Evolutionary conservation across 1,140 invertebrate species (phyloP), one percentile per base, ranked within the genome.

Genomic region (Drosophila ananassae): DNA sequence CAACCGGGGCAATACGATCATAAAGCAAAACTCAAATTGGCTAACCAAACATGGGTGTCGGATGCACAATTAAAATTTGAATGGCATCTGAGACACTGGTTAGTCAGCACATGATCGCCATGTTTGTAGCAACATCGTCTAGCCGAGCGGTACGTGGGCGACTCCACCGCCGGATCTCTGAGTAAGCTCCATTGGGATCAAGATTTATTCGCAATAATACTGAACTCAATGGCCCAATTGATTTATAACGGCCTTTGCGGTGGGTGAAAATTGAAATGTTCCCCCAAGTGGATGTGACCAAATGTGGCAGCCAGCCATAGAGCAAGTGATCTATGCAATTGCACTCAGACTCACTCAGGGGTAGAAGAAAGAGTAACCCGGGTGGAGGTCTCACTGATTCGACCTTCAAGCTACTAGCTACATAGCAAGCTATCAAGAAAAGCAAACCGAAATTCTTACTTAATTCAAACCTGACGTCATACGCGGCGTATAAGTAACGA

Each of bases 381-480:
- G 32, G 8, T 21, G 41, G 17, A 46, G 41, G 41, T 46, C 13
- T 7, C 5, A 81, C 34, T 48, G 53, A 68, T 47, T 50, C 58
- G 82, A 79, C 82, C 82, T 87, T 76, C 59, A 74, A 81, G 73
- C 39, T 24, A 37, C 12, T 46, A 39, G 71, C 39, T 47, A 67
- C 56, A 72, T 62, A 39, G 17, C 10, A 47, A 59, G 52, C 53
- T 56, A 69, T 54, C 37, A 53, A 64, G 59, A 78, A 69, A 77
- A 64, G 48, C 66, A 62, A 78, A 32, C 60, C 73, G 71, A 89
- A 89, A 89, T 87, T 89, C 67, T 89, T 79, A 75, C 64, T 83
- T 79, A 81, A 85, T 80, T 85, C 68, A 52, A 34, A 37, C 52
- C 59, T 87, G 83, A 89, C 83, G 83, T 87, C 82, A 77, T 77